phyloP scores from a whole-genome alignment of 2,797 vertebrate genomes.

The Acanthopagrus latus region DNA sequence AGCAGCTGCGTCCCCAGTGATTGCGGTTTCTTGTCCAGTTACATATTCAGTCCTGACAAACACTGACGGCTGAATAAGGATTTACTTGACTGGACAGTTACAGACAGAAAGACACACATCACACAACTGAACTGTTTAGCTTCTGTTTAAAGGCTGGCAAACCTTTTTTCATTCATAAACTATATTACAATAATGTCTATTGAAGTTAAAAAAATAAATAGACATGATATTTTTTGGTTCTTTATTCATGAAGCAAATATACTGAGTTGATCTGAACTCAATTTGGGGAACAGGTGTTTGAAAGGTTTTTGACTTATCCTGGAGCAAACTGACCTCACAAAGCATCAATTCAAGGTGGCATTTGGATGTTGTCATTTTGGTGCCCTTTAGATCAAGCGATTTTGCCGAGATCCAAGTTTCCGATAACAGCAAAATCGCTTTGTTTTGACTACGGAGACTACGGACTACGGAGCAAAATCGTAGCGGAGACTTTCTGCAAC shows the following conservation, averaged over 20 bases:
- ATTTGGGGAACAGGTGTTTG: too few species aligned
- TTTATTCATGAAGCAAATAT: not conserved
- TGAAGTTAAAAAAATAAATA: not conserved
- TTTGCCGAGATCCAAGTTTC: too few species aligned
- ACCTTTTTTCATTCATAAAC: not conserved
- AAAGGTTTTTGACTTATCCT: too few species aligned
- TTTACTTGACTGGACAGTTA: slow-evolving; percentile 59
- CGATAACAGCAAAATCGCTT: too few species aligned
- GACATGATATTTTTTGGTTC: not conserved
- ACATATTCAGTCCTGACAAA: slow-evolving; percentile 75
- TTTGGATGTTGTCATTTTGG: too few species aligned
- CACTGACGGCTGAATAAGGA: slow-evolving; percentile 64
- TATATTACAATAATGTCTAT: not conserved
- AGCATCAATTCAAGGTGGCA: too few species aligned
- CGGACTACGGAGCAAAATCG: too few species aligned
- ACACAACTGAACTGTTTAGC: slow-evolving; percentile 17
- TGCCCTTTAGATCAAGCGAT: too few species aligned
- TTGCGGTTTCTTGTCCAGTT: slow-evolving; percentile 70
- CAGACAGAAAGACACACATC: slow-evolving; percentile 19
- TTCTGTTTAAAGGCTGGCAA: not conserved
- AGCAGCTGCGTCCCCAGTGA: slow-evolving; percentile 67
- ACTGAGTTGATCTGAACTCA: too few species aligned
- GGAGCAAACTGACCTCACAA: too few species aligned
- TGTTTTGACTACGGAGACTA: too few species aligned
- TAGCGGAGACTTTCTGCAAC: too few species aligned